Evolutionary conservation across 2,888 invertebrate genomes (phyloP), one percentile per base, ranked within the genome.

Genomic region (Pyrochroa serraticornis): DNA sequence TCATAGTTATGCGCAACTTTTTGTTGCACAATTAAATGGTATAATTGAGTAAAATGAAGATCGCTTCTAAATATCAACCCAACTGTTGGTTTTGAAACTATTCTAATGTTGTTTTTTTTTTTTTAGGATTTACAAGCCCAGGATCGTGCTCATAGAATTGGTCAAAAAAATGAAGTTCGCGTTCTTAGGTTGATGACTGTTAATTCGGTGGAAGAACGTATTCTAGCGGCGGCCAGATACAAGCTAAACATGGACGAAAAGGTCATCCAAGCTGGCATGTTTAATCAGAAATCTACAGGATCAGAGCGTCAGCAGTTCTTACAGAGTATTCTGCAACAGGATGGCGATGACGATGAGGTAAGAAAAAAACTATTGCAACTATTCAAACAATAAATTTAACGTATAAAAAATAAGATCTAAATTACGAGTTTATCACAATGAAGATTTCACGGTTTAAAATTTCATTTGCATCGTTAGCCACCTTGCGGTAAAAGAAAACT

Each of bases 181-280:
- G 99, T 99, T 0, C 82, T 99, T 51, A 87, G 99, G 50, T 83
- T 99, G 60, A 97, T 99, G 93, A 98, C 98, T 0, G 98, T 98
- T 2, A 98, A 98, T 81, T 97, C 97, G 0, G 97, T 99, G 0
- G 99, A 99, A 78, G 99, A 99, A 79, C 85, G 96, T 69, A 99
- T 99, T 75, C 83, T 98, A 62, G 98, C 98, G 7, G 98, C 98
- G 0, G 99, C 99, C 14, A 86, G 94, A 48, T 98, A 97, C 81
- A 99, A 99, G 78, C 81, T 99, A 49, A 99, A 99, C 78, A 97
- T 99, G 89, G 99, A 99, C 78, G 98, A 98, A 77, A 99, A 99
- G 81, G 98, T 99, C 53, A 99, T 99, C 75, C 98, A 99, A 79
- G 99, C 98, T 37, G 99, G 99, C 77, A 98, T 98, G 97, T 99